A percentile compares a stretch with the other conserved stretches of the same genome.
Evolutionary conservation across 1,140 invertebrate genomes (phyloP).

Genomic region (Meloidogyne hapla): DNA sequence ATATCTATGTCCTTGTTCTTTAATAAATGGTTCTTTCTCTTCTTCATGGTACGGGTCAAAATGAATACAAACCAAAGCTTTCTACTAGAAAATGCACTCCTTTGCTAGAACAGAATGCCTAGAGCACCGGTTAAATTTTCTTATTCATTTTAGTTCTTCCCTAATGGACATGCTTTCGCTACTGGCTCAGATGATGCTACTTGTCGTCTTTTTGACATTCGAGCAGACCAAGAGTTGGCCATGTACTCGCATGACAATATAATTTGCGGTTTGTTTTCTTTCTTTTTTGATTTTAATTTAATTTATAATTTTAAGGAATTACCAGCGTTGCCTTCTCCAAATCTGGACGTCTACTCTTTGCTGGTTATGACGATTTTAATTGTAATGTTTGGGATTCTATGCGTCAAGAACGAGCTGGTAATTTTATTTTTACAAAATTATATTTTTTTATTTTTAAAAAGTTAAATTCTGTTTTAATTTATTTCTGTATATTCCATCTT

Average conservation of each 20-base stretch:
- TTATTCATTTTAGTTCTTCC: slow-evolving; percentile 71
- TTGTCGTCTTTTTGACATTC: slow-evolving; percentile 91
- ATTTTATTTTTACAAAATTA: not conserved
- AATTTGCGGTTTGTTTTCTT: slow-evolving; percentile 74
- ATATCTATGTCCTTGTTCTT: no score
- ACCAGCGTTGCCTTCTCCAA: slow-evolving; percentile 96
- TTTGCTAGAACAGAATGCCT: no score
- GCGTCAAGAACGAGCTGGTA: slow-evolving; percentile 94
- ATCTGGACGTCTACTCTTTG: slow-evolving; percentile 87
- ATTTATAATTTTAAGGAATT: slow-evolving; percentile 71
- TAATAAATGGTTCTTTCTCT: no score
- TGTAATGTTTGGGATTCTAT: slow-evolving; percentile 98
- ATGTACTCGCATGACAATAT: slow-evolving; percentile 99
- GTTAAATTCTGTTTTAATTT: no score
- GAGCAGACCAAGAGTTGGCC: slow-evolving; percentile 87
- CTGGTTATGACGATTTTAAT: slow-evolving; percentile 97
- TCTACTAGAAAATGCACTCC: no score
- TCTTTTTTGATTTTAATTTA: not conserved
- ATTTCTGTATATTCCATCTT: no score
- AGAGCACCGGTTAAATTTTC: not conserved
- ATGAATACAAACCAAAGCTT: no score
- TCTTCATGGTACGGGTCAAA: no score
- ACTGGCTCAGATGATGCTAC: slow-evolving; percentile 97
- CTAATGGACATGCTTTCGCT: slow-evolving; percentile 90
- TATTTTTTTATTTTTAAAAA: slow-evolving; percentile 53